Evolutionary conservation across 2,888 invertebrate species (phyloP).

Genomic region (Eilema caniola): DNA sequence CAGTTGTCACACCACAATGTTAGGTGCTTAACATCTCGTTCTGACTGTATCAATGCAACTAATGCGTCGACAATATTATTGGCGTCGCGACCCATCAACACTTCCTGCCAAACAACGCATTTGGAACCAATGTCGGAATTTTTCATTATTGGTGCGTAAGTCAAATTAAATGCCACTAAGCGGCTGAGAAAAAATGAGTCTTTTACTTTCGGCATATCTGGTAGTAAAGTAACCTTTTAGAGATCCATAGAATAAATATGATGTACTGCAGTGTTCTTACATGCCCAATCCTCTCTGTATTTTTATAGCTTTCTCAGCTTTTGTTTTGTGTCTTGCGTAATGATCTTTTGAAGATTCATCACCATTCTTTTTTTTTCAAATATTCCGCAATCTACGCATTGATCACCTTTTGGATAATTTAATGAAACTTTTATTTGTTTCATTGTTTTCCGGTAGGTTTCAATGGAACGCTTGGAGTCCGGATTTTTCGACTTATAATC

Average conservation of each 20-base stretch:
- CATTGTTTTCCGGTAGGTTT: slow-evolving; percentile 6
- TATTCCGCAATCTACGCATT: background rate
- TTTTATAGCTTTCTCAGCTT: slow-evolving; percentile 2
- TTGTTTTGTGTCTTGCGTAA: background rate
- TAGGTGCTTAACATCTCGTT: slow-evolving; percentile 26
- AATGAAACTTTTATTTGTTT: slow-evolving; percentile 14
- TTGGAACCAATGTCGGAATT: slow-evolving; percentile 23
- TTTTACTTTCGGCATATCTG: slow-evolving; percentile 24
- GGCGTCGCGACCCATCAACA: slow-evolving; percentile 30
- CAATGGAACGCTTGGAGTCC: slow-evolving; percentile 2
- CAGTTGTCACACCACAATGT: slow-evolving; percentile 24
- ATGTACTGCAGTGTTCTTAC: too few relatives aligned
- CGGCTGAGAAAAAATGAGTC: slow-evolving; percentile 13
- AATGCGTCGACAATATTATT: slow-evolving; percentile 35
- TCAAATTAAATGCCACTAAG: slow-evolving; percentile 5
- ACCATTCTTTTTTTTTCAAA: background rate
- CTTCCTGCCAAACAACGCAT: slow-evolving; percentile 39
- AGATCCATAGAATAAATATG: slow-evolving; percentile 23
- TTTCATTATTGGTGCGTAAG: slow-evolving; percentile 31
- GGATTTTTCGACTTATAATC: slow-evolving; percentile 9
- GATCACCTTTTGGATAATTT: background rate
- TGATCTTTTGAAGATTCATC: background rate
- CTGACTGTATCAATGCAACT: slow-evolving; percentile 25
- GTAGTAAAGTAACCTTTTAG: slow-evolving; percentile 20
- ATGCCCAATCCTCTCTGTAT: slow-evolving; percentile 13